Conservation (phyloP, 2,113 vertebrate genomes). For the Macrotis lagotis region DNA sequence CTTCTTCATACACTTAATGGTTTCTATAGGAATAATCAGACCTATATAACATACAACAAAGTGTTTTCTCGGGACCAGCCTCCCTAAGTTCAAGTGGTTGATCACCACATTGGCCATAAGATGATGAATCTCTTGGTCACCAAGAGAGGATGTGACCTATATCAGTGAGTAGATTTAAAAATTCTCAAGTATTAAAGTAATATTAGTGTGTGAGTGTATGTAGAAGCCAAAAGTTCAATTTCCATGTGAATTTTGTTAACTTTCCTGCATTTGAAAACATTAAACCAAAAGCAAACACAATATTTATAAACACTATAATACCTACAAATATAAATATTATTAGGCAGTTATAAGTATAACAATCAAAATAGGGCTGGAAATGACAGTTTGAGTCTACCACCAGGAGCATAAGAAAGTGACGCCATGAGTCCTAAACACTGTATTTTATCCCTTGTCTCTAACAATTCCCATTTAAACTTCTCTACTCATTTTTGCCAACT, state of each 20-base stretch:
- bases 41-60: background rate
- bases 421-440: constrained; percentile 23
- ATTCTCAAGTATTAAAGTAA: background rate
- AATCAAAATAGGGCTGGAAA: constrained; percentile 48
- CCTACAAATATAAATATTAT: constrained; percentile 38
- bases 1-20: background rate
- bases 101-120: background rate
- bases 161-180: background rate
- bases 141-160: background rate
- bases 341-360: constrained; percentile 35
- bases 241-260: constrained; percentile 51
- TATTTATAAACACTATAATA: constrained; percentile 25
- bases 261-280: constrained; percentile 56
- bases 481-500: constrained; percentile 40
- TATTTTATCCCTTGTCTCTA: constrained; percentile 19
- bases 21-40: background rate
- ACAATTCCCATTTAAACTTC: constrained; percentile 1
- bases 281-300: constrained; percentile 43
- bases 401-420: constrained; percentile 39
- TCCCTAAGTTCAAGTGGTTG: background rate
- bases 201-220: background rate
- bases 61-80: background rate
- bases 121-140: background rate
- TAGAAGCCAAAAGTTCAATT: constrained; percentile 46
- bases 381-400: constrained; percentile 43